Evolutionary conservation across 1,140 invertebrate species (phyloP), one percentile per base, ranked within the genome.

Genomic region (Solen grandis): DNA sequence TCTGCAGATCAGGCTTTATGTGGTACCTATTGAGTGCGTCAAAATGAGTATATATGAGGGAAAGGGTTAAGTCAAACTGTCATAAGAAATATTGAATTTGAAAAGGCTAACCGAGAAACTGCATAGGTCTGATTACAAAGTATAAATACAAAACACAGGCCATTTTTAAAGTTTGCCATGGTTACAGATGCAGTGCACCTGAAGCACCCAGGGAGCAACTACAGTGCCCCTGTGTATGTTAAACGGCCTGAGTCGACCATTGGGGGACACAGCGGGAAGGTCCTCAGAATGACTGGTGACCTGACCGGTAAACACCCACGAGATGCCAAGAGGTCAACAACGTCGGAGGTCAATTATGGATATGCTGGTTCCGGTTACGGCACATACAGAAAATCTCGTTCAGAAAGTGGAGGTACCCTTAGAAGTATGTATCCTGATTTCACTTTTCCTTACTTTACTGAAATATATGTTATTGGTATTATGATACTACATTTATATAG

Each of bases 341-440:
- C 83, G 33, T 90, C 89, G 22, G 89, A 90, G 59, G 54, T 82
- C 19, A 86, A 70, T n/a, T 89, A 88, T 68, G 78, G 33, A 0
- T 83, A 83, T 59, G 75, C 81, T 10, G 75, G 81, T 2, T 83
- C 81, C 73, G 83, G 68, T 5, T 84, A 84, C 22, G 73, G 70
- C 2, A 80, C 72, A 13, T 84, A 81, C 27, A 84, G 81, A 59
- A 86, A 84, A 46, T 57, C 83, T 0, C 75, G 84, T 19, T 88
- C 88, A 5, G 72, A 77, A n/a, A 85, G 81, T 52, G 88, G 88
- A n/a, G 88, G 88, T 36, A 90, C 89, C 35, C 62, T 90, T 3
- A 85, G 81, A 82, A 85, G 89, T 90, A 81, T 88, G 88, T 87
- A n/a, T n/a, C n/a, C n/a, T n/a, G n/a, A n/a, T n/a, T n/a, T n/a